A percentile compares a stretch with the other conserved stretches of the same genome.
Conservation (phyloP, 1,140 invertebrate species). For the Leptinotarsa undecemlineata region DNA sequence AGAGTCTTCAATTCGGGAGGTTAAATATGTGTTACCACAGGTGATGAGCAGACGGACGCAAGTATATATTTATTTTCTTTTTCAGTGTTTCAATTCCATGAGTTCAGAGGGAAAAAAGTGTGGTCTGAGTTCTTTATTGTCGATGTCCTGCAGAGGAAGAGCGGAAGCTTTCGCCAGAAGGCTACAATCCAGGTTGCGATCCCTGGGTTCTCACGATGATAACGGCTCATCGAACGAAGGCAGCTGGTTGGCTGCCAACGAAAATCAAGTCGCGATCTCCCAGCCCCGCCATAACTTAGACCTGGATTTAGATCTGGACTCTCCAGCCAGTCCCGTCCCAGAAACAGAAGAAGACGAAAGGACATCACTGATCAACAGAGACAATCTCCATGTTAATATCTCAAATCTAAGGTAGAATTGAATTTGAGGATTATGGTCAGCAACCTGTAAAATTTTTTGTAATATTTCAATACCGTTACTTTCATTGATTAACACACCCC, state of each 20-base stretch:
- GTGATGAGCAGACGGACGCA: no score
- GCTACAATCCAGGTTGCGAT: conserved; percentile 72
- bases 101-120: conserved; percentile 52
- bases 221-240: conserved; percentile 51
- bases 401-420: no score
- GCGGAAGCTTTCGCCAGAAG: conserved; percentile 79
- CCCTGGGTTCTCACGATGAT: conserved; percentile 62
- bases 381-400: conserved; percentile 23
- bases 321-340: conserved; percentile 68
- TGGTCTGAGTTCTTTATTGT: conserved; percentile 59
- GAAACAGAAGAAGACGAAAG: conserved; percentile 53
- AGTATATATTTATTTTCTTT: background rate
- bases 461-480: no score
- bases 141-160: conserved; percentile 74
- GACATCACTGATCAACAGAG: conserved; percentile 39
- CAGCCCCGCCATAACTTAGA: conserved; percentile 59
- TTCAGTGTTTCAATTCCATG: conserved; percentile 26
- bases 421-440: no score
- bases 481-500: no score
- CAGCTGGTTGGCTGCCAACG: conserved; percentile 56
- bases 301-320: conserved; percentile 64
- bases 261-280: conserved; percentile 48
- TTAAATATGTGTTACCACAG: no score
- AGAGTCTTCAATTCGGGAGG: no score
- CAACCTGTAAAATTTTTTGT: no score